A percentile compares a stretch with the other conserved stretches of the same genome.
These are phyloP conservation scores for Odocoileus virginianus DNA, from an alignment of 2,113 vertebrate species.

Conservation along the genomic window DNA sequence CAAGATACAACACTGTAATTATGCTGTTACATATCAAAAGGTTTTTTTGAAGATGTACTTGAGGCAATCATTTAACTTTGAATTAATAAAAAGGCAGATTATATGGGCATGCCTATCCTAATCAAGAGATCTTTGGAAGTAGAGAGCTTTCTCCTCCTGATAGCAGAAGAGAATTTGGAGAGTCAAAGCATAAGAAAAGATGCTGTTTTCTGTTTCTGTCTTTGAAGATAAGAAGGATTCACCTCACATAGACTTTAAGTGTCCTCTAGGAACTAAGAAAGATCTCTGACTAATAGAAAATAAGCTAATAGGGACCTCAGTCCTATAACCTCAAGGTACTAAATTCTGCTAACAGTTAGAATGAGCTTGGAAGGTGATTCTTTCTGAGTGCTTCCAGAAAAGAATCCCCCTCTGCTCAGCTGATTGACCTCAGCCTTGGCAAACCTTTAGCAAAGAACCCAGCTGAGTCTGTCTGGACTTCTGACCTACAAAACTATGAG, in stretches of 20 bases:
- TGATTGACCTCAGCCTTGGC: not conserved
- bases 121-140: not conserved
- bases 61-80: not conserved
- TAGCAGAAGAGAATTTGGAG: not conserved
- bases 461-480: not conserved
- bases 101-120: not conserved
- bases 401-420: not conserved
- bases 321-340: not conserved
- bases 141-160: not conserved
- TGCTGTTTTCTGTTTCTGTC: not conserved
- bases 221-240: not conserved
- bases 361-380: not conserved
- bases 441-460: not conserved
- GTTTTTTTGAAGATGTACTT: not conserved
- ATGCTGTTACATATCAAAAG: not conserved
- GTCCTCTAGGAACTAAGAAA: not conserved
- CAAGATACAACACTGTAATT: not conserved
- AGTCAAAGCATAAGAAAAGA: not conserved
- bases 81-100: not conserved
- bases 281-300: not conserved
- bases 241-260: not conserved
- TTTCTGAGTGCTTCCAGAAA: not conserved
- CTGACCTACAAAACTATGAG: not conserved
- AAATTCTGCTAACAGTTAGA: not conserved
- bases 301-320: not conserved